Percentiles rank a stretch among this genome's conserved stretches.
Evolutionary conservation across 2,797 vertebrate genomes (phyloP).

Genomic region (Tokudaia tokunoshimensis): DNA sequence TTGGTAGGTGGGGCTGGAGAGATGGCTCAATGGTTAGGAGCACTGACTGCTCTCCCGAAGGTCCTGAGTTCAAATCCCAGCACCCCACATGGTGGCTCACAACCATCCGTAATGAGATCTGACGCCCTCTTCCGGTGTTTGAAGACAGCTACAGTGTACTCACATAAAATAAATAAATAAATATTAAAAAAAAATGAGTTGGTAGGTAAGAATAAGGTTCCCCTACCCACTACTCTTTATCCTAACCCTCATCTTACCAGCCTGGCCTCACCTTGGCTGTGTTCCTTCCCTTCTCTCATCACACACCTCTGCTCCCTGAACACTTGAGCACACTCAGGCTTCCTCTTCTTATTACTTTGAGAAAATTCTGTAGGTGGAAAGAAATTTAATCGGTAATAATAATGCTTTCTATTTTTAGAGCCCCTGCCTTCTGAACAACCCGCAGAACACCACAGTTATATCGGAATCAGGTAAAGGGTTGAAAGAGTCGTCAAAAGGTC

Average conservation of each 20-base stretch:
- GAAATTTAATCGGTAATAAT: slow-evolving; percentile 81
- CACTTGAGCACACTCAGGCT: slow-evolving; percentile 65
- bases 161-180: no score
- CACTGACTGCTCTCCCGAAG: no score
- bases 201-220: rapidly evolving
- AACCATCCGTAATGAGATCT: no score
- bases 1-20: no score
- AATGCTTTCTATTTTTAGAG: slow-evolving; percentile 83
- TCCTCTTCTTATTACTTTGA: slow-evolving; percentile 79
- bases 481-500: slow-evolving; percentile 76
- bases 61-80: no score
- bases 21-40: no score
- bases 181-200: no score
- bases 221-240: background rate
- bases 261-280: background rate
- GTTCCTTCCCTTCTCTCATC: background rate
- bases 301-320: slow-evolving; percentile 44
- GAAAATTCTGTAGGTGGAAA: slow-evolving; percentile 83
- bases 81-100: no score
- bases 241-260: background rate
- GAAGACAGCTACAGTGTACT: no score
- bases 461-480: slow-evolving; percentile 45
- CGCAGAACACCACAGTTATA: slow-evolving; percentile 39
- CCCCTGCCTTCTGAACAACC: slow-evolving; percentile 75
- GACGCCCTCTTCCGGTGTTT: no score